phyloP scores from a whole-genome alignment of 2,797 vertebrate genomes.

The Chiloscyllium punctatum region DNA sequence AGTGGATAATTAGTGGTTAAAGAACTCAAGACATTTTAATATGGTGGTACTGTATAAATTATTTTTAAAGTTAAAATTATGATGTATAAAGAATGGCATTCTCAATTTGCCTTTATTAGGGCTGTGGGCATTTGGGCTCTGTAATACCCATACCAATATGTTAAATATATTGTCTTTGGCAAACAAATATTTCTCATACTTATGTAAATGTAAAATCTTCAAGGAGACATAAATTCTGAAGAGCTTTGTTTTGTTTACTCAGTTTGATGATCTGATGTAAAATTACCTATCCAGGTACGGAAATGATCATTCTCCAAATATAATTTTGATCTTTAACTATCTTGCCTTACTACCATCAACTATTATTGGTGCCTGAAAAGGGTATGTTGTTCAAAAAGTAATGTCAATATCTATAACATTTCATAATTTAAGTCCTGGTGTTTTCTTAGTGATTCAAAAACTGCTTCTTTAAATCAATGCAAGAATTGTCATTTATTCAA shows the following conservation, averaged over 20 bases:
- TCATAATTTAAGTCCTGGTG: not conserved
- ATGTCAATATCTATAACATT: not conserved
- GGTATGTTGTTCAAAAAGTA: not conserved
- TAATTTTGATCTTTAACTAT: not conserved
- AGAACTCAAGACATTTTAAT: too few relatives aligned
- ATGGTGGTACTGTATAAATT: too few relatives aligned
- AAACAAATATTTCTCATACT: not conserved
- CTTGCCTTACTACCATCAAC: not conserved
- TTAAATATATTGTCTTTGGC: not conserved
- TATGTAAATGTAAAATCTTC: not conserved
- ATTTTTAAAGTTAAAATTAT: not conserved
- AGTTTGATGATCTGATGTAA: not conserved
- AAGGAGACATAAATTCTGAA: not conserved
- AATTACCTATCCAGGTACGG: not conserved
- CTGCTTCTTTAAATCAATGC: not conserved
- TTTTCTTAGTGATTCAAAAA: not conserved
- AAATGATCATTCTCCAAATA: not conserved
- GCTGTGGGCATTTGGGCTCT: too few relatives aligned
- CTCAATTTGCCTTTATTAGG: too few relatives aligned
- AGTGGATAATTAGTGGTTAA: too few relatives aligned
- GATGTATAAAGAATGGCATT: not conserved
- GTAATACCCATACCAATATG: not conserved
- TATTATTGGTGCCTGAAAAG: not conserved
- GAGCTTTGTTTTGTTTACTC: not conserved
- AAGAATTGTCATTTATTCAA: conserved; percentile 26